Percentiles rank a stretch among this genome's conserved stretches.
Evolutionary conservation across 1,140 invertebrate species (phyloP).

Genomic region (Helicoverpa zea): DNA sequence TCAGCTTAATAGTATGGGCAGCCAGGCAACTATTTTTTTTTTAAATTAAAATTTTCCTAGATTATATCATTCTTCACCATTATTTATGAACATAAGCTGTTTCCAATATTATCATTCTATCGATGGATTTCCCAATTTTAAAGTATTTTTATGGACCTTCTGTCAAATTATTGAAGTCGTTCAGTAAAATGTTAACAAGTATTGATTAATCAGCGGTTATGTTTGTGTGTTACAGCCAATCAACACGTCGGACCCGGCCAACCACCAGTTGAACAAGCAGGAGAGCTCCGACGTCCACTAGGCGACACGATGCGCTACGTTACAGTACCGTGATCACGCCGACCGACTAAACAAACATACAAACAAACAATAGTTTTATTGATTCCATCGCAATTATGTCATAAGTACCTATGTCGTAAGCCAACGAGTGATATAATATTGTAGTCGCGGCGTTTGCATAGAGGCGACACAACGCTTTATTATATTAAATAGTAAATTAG

Average conservation of each 20-base stretch:
- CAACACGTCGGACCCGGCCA: conserved; percentile 89
- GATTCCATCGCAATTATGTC: conserved; percentile 80
- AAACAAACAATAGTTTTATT: conserved; percentile 84
- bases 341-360: conserved; percentile 64
- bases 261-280: conserved; percentile 89
- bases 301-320: conserved; percentile 74
- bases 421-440: conserved; percentile 68
- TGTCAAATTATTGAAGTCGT: too few relatives aligned
- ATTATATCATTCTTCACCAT: too few relatives aligned
- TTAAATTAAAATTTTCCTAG: too few relatives aligned
- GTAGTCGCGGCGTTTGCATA: conserved; percentile 67
- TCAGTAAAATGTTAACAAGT: too few relatives aligned
- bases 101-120: too few relatives aligned
- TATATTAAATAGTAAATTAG: conserved; percentile 39
- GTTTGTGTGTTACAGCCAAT: conserved; percentile 85
- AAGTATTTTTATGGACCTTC: too few relatives aligned
- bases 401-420: conserved; percentile 78
- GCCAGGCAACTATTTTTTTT: too few relatives aligned
- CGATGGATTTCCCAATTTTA: too few relatives aligned
- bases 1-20: too few relatives aligned
- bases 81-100: too few relatives aligned
- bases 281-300: conserved; percentile 86
- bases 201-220: neutral
- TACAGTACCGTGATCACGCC: conserved; percentile 70
- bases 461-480: conserved; percentile 53